Base-by-base conservation (phyloP, 2,113 vertebrate species). In the Chionodraco myersi region DNA sequence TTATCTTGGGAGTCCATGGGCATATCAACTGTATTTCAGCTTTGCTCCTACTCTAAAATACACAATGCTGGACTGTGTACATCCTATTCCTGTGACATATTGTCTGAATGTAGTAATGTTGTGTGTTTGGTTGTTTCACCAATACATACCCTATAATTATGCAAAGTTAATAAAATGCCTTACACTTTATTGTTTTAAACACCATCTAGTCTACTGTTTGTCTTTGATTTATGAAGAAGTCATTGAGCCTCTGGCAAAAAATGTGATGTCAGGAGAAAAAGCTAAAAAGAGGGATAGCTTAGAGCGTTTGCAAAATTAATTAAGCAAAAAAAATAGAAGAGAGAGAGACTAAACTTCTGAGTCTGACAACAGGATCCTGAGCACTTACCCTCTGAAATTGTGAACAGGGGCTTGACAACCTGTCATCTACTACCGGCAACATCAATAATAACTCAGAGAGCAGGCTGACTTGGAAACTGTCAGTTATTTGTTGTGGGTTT, bases 381-480 rank as follows among this genome's bases (percentile, higher is more conserved):
- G 71, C 73, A 56, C 87, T 84, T 74, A 54, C 57, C 34, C 60
- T 66, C 49, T 82, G 72, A 82, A 72, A 56, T 65, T 86, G 66
- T 76, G 68, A 62, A 72, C 86, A 69, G 21, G 23, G 44, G 45
- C 66, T 69, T 75, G 86, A 86, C 75, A 75, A 64, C 67, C 54
- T 86, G 72, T 82, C 87, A 79, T 85, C 69, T 70, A 61, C 62
- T 49, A 23, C 56, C 18, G 14, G 86, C 82, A 88, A 87, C 82
- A 88, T 73, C 23, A 72, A 72, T 77, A 84, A 91, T 75, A 77
- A 79, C 71, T 61, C 70, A 52, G 70, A 73, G 89, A 85, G 73
- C 78, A 69, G 75, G 71, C 68, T 64, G 53, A 72, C 53, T 16
- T 47, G 15, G 76, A 77, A 41, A 66, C 60, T 72, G 48, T 51